Evolutionary conservation across 1,140 invertebrate species (phyloP).

Genomic region (Brachionus sp.): DNA sequence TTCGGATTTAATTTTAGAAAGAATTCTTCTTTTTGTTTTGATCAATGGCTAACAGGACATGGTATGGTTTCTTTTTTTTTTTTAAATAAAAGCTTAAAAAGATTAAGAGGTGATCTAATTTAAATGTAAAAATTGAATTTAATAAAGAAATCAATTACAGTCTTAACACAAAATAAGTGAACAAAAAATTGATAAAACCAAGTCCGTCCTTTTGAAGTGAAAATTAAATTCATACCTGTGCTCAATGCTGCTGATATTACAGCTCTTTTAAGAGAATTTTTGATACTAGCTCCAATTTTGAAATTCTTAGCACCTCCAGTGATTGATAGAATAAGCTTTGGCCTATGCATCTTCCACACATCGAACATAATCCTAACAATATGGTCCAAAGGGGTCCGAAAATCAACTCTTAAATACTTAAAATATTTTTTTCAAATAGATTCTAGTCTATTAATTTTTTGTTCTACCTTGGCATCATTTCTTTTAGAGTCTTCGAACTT

Average conservation of each 20-base stretch:
- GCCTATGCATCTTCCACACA: conserved; percentile 46
- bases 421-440: background rate
- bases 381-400: background rate
- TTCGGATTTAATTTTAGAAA: too few relatives aligned
- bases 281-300: background rate
- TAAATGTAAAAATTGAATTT: too few relatives aligned
- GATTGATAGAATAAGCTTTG: conserved; percentile 61
- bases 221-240: background rate
- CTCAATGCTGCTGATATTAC: background rate
- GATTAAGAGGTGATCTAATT: too few relatives aligned
- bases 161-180: too few relatives aligned
- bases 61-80: too few relatives aligned
- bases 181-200: background rate
- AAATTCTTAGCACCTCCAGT: conserved; percentile 59
- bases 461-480: background rate
- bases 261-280: conserved; percentile 30
- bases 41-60: too few relatives aligned
- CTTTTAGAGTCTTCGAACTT: background rate
- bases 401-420: conserved; percentile 17
- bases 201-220: background rate
- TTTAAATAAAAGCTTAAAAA: too few relatives aligned
- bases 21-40: too few relatives aligned
- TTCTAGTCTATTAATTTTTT: background rate
- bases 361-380: conserved; percentile 9
- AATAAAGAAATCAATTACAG: too few relatives aligned